phyloP scores from a whole-genome alignment of 2,797 vertebrate genomes.

The Agapornis canus region DNA sequence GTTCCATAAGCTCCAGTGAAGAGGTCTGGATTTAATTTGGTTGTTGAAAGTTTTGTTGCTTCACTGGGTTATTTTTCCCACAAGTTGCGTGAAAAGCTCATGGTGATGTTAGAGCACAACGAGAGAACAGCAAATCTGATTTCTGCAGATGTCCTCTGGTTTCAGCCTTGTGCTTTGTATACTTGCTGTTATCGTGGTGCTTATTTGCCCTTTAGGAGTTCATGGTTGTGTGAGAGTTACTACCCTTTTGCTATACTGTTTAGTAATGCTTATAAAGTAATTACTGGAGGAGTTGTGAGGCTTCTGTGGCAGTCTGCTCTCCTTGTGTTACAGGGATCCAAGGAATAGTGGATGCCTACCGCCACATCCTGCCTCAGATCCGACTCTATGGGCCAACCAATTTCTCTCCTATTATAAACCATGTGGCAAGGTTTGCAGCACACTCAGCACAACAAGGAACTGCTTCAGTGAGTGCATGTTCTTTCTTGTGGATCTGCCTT shows the following conservation, averaged over 20 bases:
- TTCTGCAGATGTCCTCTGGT: neutral
- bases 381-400: slow-evolving; percentile 92
- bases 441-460: slow-evolving; percentile 73
- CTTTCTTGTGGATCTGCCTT: neutral
- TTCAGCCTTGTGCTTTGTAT: neutral
- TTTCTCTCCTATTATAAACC: slow-evolving; percentile 92
- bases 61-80: neutral
- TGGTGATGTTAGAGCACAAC: neutral
- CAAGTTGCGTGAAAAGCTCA: neutral
- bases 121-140: neutral
- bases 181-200: neutral
- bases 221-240: neutral
- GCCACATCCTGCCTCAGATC: slow-evolving; percentile 83
- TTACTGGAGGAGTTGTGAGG: neutral
- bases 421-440: slow-evolving; percentile 85
- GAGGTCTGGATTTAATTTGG: neutral
- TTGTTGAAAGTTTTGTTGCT: neutral
- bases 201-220: neutral
- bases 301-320: neutral
- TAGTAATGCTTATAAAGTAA: neutral
- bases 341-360: slow-evolving; percentile 89
- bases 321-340: slow-evolving; percentile 82
- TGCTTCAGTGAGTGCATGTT: slow-evolving; percentile 80
- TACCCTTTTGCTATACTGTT: neutral
- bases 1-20: neutral